phyloP scores from a whole-genome alignment of 2,888 invertebrate genomes.

The Callinectes sapidus region DNA sequence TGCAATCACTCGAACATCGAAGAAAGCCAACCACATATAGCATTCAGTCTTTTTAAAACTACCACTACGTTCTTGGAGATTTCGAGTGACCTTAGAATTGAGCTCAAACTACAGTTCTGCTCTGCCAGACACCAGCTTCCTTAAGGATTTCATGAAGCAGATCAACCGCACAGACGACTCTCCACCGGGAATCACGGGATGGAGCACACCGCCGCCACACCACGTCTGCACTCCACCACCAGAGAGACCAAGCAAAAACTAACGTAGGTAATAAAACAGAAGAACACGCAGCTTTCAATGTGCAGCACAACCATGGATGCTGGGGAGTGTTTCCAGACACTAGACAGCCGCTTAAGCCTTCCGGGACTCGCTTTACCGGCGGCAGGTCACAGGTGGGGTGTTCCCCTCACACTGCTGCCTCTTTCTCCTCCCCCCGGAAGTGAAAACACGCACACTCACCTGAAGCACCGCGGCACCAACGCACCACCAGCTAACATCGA shows the following conservation, averaged over 20 bases:
- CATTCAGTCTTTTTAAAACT: not conserved
- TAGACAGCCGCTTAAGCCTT: not conserved
- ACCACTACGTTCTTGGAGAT: not conserved
- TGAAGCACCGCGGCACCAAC: not conserved
- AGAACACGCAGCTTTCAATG: not conserved
- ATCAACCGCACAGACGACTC: not conserved
- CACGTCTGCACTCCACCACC: not conserved
- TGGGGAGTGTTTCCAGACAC: slow-evolving; percentile 10
- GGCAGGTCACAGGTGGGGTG: slow-evolving; percentile 2
- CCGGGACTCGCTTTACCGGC: not conserved
- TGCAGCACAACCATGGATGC: not conserved
- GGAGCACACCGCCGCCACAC: not conserved
- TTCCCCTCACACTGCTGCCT: not conserved
- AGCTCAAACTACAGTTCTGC: not conserved
- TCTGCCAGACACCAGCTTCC: not conserved
- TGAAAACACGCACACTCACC: not conserved
- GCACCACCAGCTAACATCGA: not conserved
- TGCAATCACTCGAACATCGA: not conserved
- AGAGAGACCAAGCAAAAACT: not conserved
- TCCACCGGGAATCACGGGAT: not conserved
- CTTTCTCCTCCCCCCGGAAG: slow-evolving; percentile 12
- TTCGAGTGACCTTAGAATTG: not conserved
- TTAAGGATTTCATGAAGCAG: not conserved
- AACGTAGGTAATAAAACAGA: not conserved
- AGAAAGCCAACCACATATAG: not conserved